Conservation (phyloP, 2,797 vertebrate species). For the Atherinosoma microstoma region DNA sequence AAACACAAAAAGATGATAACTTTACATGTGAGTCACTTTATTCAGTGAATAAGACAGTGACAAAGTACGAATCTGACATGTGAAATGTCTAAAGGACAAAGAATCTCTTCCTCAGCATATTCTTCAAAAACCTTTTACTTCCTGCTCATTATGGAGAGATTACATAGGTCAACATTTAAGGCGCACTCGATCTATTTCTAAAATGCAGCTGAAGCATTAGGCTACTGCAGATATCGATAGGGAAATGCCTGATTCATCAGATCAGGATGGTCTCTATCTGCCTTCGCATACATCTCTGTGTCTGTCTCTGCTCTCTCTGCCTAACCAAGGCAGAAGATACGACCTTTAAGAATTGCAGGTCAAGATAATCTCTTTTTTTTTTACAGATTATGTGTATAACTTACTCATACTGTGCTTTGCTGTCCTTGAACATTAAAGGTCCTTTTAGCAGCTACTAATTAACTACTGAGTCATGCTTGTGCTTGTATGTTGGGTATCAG, state of each 20-base stretch:
- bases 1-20: background rate
- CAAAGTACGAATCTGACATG: slow-evolving; percentile 1
- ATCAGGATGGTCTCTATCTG: background rate
- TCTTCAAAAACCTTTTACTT: background rate
- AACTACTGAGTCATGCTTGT: slow-evolving; percentile 30
- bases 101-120: background rate
- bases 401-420: background rate
- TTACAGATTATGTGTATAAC: background rate
- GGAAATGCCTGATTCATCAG: slow-evolving; percentile 1
- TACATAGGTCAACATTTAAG: background rate
- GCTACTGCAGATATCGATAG: background rate
- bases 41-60: background rate
- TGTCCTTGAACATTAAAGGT: background rate
- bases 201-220: slow-evolving; percentile 1
- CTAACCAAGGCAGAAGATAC: background rate
- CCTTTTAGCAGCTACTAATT: background rate
- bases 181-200: background rate
- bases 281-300: too few species aligned
- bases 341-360: background rate
- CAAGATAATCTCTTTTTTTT: background rate
- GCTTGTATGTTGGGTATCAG: background rate
- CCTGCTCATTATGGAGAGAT: background rate
- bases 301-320: background rate
- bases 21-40: background rate
- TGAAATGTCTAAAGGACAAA: background rate